Conservation (phyloP, 2,113 vertebrate genomes). For the Cyrtonyx montezumae region DNA sequence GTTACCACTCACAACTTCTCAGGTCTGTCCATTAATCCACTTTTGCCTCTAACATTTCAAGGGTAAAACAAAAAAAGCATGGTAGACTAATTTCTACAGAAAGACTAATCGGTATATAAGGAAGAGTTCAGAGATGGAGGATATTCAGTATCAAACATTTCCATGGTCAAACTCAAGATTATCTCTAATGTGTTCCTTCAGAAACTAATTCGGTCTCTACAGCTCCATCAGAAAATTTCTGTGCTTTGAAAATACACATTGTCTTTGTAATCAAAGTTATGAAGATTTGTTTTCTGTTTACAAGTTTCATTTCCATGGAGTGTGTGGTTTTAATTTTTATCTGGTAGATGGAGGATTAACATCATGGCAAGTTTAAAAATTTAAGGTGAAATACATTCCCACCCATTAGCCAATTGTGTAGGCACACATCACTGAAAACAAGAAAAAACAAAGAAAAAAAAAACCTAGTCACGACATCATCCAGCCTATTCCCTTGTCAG, state of each 20-base stretch:
- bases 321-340: not conserved
- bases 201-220: not conserved
- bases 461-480: not conserved
- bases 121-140: not conserved
- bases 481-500: not conserved
- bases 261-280: not conserved
- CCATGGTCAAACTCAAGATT: not conserved
- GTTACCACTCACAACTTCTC: not conserved
- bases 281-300: not conserved
- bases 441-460: not conserved
- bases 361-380: not conserved
- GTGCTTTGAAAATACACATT: not conserved
- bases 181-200: not conserved
- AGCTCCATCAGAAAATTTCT: not conserved
- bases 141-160: not conserved
- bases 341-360: not conserved
- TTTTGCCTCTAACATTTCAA: not conserved
- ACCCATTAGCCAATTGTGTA: not conserved
- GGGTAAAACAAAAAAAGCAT: not conserved
- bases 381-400: not conserved
- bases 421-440: not conserved
- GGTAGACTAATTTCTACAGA: not conserved
- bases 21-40: not conserved
- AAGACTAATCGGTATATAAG: not conserved
- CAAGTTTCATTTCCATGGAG: not conserved